phyloP scores from a whole-genome alignment of 35 echinoderm and acorn worm species.

The Holothuria glaberrima region DNA sequence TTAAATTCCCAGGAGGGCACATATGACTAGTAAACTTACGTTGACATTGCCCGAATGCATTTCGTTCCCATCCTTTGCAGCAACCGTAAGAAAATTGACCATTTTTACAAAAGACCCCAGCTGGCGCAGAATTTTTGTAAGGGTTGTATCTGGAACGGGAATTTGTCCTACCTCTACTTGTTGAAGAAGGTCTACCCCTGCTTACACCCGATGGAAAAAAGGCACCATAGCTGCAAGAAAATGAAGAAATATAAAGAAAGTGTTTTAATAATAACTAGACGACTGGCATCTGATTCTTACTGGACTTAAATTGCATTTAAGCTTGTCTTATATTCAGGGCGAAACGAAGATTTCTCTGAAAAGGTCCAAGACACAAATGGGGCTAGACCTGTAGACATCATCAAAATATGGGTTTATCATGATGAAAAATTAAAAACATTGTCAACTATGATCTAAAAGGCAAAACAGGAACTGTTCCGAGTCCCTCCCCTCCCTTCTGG shows the following conservation, averaged over 20 bases:
- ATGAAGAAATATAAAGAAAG: background rate
- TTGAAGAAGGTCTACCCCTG: constrained; percentile 14
- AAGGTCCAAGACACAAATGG: too few relatives aligned
- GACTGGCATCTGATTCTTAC: too few relatives aligned
- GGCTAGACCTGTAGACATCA: too few relatives aligned
- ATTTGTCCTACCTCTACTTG: background rate
- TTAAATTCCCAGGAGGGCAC: too few relatives aligned
- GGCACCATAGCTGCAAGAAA: constrained; percentile 24
- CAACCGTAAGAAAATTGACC: constrained; percentile 44
- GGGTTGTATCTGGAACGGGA: constrained; percentile 35
- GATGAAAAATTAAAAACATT: too few relatives aligned
- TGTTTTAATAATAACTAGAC: background rate
- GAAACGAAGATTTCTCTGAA: too few relatives aligned
- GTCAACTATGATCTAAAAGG: too few relatives aligned
- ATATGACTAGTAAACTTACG: constrained; percentile 47
- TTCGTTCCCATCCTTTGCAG: constrained; percentile 52
- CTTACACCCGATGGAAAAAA: constrained; percentile 27
- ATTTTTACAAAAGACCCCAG: constrained; percentile 43
- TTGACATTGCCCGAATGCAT: constrained; percentile 53
- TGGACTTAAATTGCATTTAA: too few relatives aligned
- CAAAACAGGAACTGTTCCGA: too few relatives aligned
- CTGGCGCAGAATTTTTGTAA: constrained; percentile 8
- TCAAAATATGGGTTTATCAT: too few relatives aligned
- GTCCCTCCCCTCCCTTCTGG: too few relatives aligned
- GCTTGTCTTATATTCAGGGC: too few relatives aligned